phyloP scores from a whole-genome alignment of 2,113 vertebrate genomes.

The Illadopsis cleaveri region DNA sequence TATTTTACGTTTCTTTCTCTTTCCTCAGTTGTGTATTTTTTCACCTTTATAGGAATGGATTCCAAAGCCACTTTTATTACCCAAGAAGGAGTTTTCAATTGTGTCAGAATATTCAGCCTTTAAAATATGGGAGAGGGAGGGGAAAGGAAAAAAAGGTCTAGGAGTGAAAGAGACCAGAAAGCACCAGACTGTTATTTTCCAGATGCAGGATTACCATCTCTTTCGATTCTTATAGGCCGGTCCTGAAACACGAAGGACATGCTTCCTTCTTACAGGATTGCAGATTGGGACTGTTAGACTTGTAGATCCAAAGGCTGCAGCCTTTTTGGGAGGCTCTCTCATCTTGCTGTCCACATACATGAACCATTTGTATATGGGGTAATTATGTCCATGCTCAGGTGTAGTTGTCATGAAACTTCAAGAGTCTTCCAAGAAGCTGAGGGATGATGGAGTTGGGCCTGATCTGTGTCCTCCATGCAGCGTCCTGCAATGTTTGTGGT shows the following conservation, averaged over 20 bases:
- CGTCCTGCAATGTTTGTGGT: background rate
- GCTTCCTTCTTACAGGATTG: background rate
- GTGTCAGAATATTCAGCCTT: background rate
- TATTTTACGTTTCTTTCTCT: background rate
- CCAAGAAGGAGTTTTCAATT: background rate
- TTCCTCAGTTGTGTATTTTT: background rate
- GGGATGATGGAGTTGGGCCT: background rate
- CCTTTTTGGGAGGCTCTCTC: background rate
- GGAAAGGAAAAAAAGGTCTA: background rate
- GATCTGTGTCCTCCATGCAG: background rate
- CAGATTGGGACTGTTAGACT: background rate
- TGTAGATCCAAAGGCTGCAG: background rate
- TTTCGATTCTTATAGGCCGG: background rate
- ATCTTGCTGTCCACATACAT: background rate
- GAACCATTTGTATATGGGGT: fast-evolving
- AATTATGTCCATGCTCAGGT: background rate
- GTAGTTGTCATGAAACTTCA: background rate
- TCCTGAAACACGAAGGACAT: background rate
- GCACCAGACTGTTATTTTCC: background rate
- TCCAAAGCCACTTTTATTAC: background rate
- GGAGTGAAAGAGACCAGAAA: background rate
- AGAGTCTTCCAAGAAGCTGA: background rate
- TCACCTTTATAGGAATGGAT: background rate
- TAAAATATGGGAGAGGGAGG: background rate
- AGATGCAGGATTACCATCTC: background rate